Evolutionary conservation across 2,888 invertebrate genomes (phyloP).

Genomic region (Achlya flavicornis): DNA sequence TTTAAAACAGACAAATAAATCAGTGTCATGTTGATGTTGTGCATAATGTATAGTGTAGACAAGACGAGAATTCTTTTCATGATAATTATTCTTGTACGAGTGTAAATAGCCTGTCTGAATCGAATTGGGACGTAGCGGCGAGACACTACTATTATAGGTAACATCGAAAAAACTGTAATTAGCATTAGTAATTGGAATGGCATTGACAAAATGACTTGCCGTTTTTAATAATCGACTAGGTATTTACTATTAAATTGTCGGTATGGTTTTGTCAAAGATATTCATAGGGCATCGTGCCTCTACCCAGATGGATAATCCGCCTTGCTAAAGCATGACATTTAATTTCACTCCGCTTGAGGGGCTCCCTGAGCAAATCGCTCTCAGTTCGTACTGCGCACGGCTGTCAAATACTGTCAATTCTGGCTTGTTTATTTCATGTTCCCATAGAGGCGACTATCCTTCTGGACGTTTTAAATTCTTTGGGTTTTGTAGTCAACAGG

Average conservation of each 20-base stretch:
- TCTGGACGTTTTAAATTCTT: too few species aligned
- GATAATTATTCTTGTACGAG: neutral
- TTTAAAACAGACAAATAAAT: conserved; percentile 5
- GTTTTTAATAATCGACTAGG: neutral
- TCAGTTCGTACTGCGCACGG: too few species aligned
- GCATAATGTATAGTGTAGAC: neutral
- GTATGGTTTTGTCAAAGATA: too few species aligned
- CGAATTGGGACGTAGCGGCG: neutral
- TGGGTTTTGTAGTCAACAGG: neutral
- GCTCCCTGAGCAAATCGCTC: too few species aligned
- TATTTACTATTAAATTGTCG: neutral
- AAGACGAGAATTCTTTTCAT: neutral
- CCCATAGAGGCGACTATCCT: too few species aligned
- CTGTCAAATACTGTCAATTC: too few species aligned
- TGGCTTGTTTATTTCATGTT: too few species aligned
- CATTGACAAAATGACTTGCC: neutral
- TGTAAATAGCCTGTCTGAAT: neutral
- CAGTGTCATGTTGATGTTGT: neutral
- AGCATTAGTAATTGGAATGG: neutral
- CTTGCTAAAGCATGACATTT: too few species aligned
- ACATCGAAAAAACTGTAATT: neutral
- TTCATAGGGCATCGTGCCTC: too few species aligned
- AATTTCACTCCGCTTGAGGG: too few species aligned
- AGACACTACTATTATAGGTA: neutral
- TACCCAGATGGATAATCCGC: too few species aligned